These are phyloP conservation scores for Pectinophora gossypiella DNA, from an alignment of 1,140 invertebrate genomes.

Conservation along the genomic window DNA sequence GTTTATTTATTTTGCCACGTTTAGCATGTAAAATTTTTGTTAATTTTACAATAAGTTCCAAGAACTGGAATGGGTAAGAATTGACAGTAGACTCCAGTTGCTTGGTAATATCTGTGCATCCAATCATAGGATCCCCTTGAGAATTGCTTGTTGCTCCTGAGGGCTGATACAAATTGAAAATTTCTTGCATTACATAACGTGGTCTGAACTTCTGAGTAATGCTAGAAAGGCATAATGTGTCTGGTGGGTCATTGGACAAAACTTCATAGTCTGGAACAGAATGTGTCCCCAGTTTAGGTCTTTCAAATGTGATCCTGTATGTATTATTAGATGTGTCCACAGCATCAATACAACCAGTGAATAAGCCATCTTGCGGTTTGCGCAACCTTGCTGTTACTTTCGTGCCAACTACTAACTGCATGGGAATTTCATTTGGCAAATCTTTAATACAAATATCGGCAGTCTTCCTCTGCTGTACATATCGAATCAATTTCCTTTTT, in stretches of 20 bases:
- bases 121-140: conserved; percentile 75
- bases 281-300: conserved; percentile 94
- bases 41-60: conserved; percentile 91
- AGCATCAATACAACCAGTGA: conserved; percentile 96
- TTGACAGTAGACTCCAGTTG: conserved; percentile 78
- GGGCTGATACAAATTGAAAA: conserved; percentile 54
- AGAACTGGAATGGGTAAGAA: conserved; percentile 89
- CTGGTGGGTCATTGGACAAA: conserved; percentile 92
- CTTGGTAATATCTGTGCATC: conserved; percentile 61
- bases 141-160: conserved; percentile 37
- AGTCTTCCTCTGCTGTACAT: conserved; percentile 95
- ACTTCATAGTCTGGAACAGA: conserved; percentile 98
- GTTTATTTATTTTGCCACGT: conserved; percentile 85
- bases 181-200: conserved; percentile 76
- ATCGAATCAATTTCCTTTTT: conserved; percentile 94
- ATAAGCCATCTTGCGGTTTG: conserved; percentile 96
- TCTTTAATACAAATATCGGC: conserved; percentile 91
- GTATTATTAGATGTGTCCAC: conserved; percentile 98
- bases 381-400: conserved; percentile 95
- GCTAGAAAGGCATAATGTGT: conserved; percentile 91
- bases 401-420: conserved; percentile 96
- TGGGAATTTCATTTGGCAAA: conserved; percentile 95
- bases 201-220: conserved; percentile 88
- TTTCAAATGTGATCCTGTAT: conserved; percentile 98
- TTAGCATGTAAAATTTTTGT: conserved; percentile 92